These are phyloP conservation scores for Nasonia vitripennis DNA, from an alignment of 1,140 invertebrate species.

Conservation along the genomic window DNA sequence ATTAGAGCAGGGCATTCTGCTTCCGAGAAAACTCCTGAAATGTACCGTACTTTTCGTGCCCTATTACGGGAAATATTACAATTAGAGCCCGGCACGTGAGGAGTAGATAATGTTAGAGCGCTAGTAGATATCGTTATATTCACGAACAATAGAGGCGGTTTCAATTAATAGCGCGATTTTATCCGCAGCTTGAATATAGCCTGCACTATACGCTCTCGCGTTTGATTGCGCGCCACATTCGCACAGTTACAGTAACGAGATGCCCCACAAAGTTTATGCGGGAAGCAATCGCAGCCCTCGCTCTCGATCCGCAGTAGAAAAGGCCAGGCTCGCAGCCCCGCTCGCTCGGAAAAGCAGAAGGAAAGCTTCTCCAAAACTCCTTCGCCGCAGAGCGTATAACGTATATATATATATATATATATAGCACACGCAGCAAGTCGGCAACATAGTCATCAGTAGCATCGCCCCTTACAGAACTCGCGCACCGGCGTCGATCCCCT, in stretches of 20 bases:
- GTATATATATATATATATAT: no score
- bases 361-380: no score
- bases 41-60: not conserved
- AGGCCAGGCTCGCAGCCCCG: not conserved
- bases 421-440: no score
- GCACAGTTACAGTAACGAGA: no score
- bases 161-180: not conserved
- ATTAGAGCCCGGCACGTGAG: no score
- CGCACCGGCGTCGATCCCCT: constrained; percentile 7
- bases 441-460: not conserved
- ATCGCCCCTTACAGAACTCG: not conserved
- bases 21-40: not conserved
- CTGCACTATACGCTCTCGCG: not conserved
- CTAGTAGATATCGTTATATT: not conserved
- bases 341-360: no score
- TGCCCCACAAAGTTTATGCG: no score
- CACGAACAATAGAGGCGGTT: not conserved
- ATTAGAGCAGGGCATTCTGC: not conserved
- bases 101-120: no score
- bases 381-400: no score
- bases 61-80: not conserved
- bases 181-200: not conserved
- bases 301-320: not conserved
- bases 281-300: no score
- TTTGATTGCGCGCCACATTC: not conserved